Percentiles rank a stretch among this genome's conserved stretches.
Evolutionary conservation across 2,888 invertebrate species (phyloP).

Genomic region (Mesorhabditis spiculigera): DNA sequence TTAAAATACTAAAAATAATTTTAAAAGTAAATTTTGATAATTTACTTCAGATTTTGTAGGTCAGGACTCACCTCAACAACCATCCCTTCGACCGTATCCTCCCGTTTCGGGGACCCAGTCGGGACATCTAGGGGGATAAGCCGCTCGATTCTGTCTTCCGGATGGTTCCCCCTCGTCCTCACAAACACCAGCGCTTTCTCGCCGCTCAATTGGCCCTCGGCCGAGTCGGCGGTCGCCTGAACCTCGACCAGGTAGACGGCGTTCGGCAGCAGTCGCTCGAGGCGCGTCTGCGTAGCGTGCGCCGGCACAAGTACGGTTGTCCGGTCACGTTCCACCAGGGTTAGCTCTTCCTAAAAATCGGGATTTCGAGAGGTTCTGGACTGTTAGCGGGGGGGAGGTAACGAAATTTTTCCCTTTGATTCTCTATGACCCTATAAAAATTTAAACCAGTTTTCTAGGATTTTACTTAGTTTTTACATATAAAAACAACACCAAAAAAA

Average conservation of each 20-base stretch:
- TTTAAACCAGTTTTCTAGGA: too few relatives aligned
- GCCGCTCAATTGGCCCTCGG: conserved; percentile 50
- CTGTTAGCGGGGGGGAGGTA: not conserved
- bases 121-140: not conserved
- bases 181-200: conserved; percentile 51
- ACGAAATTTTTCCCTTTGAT: too few relatives aligned
- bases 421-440: too few relatives aligned
- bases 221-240: conserved; percentile 47
- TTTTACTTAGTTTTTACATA: too few relatives aligned
- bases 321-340: conserved; percentile 16
- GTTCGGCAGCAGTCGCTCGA: conserved; percentile 40
- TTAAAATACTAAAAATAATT: too few relatives aligned
- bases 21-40: too few relatives aligned
- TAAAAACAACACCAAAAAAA: not conserved
- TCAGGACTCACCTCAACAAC: not conserved
- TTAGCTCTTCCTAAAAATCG: not conserved
- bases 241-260: conserved; percentile 50
- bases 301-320: conserved; percentile 40
- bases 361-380: not conserved
- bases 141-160: not conserved
- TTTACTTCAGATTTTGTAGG: too few relatives aligned
- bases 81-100: not conserved
- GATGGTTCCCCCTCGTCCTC: conserved; percentile 21
- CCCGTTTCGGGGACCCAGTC: not conserved
- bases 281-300: conserved; percentile 39